Evolutionary conservation across 2,113 vertebrate genomes (phyloP).

Genomic region (Naja naja): DNA sequence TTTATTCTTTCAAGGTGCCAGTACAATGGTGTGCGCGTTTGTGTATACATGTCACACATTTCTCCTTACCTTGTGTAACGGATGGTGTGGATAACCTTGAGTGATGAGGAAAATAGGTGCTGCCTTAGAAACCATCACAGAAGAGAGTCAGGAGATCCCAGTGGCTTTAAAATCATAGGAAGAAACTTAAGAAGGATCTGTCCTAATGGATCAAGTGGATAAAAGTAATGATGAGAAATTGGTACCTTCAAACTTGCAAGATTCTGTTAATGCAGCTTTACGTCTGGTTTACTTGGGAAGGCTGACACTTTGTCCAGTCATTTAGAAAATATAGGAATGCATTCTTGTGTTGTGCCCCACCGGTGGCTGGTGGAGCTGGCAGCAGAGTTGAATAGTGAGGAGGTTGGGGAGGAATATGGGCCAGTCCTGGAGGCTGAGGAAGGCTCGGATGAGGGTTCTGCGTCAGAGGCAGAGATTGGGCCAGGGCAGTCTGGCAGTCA

Average conservation of each 20-base stretch:
- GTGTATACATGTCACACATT: background rate
- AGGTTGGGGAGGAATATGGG: too few species aligned
- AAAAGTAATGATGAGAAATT: too few species aligned
- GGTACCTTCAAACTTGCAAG: background rate
- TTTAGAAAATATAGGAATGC: slow-evolving; percentile 24
- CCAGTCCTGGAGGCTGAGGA: too few species aligned
- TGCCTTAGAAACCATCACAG: background rate
- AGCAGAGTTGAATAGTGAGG: too few species aligned
- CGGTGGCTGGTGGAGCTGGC: too few species aligned
- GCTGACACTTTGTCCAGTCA: background rate
- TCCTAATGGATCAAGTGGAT: background rate
- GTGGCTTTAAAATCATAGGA: background rate
- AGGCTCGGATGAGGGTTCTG: too few species aligned
- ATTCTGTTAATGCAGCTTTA: too few species aligned
- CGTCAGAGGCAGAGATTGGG: too few species aligned
- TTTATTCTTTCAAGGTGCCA: slow-evolving; percentile 34
- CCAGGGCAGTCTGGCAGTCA: too few species aligned
- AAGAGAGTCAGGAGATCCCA: background rate
- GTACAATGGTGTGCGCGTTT: background rate
- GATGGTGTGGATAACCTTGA: background rate
- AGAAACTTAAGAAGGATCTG: too few species aligned
- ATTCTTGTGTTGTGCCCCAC: background rate
- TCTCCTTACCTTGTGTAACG: background rate
- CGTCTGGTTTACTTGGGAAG: too few species aligned
- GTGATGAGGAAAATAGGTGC: background rate